Conservation (phyloP, 2,797 vertebrate species). For the Poeciliopsis turneri region DNA sequence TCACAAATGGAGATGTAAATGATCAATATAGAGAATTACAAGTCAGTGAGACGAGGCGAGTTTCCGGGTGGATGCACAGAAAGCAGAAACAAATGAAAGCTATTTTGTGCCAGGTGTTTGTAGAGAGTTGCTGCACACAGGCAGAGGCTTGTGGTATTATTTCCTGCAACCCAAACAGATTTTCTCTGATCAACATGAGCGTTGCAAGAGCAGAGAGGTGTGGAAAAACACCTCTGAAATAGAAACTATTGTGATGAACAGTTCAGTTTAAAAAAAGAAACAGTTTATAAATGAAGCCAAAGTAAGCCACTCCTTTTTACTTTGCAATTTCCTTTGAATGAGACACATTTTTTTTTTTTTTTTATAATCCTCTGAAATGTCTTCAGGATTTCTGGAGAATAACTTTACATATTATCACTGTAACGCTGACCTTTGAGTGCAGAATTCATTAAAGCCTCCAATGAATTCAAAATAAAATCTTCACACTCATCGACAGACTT, state of each 20-base stretch:
- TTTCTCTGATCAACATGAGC: not conserved
- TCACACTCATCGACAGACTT: not conserved
- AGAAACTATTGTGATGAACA: not conserved
- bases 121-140: not conserved
- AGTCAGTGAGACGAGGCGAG: not conserved
- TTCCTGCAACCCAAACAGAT: not conserved
- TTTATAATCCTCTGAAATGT: not conserved
- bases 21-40: not conserved
- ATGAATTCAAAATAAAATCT: not conserved
- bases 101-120: not conserved
- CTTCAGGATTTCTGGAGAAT: not conserved
- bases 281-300: not conserved
- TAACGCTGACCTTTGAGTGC: not conserved
- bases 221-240: not conserved
- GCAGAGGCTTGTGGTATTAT: not conserved
- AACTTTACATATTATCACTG: no score
- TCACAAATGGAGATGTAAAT: not conserved
- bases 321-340: not conserved
- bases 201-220: not conserved
- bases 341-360: not conserved
- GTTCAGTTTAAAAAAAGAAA: not conserved
- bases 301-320: not conserved
- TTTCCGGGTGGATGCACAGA: not conserved
- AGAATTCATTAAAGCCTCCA: not conserved
- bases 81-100: not conserved